A percentile compares a stretch with the other conserved stretches of the same genome.
Conservation (phyloP, 2,113 vertebrate species). For the Merops nubicus region DNA sequence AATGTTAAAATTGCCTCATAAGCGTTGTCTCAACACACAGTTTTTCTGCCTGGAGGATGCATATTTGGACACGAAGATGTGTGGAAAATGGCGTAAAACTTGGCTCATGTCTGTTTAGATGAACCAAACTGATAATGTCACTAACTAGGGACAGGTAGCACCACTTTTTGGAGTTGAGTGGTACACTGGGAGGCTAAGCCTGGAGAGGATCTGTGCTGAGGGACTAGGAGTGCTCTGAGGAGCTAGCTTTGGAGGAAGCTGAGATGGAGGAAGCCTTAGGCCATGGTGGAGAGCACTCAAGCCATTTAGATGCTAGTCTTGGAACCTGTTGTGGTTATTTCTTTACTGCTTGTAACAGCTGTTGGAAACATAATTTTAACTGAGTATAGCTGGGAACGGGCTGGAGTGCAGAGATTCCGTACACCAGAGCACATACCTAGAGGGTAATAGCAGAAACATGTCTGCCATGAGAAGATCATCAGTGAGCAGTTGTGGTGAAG, state of each 20-base stretch:
- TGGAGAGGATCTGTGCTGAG: neutral
- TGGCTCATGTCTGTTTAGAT: neutral
- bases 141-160: neutral
- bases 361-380: too few species aligned
- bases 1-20: neutral
- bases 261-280: neutral
- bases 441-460: neutral
- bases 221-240: neutral
- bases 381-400: neutral
- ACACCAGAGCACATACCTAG: neutral
- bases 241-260: rapidly evolving
- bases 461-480: neutral
- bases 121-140: neutral
- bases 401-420: neutral
- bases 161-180: neutral
- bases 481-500: rapidly evolving
- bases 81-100: neutral
- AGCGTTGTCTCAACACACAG: neutral
- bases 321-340: neutral
- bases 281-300: neutral
- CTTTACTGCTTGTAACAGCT: neutral
- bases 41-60: rapidly evolving
- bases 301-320: neutral
- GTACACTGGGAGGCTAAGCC: neutral
- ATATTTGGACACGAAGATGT: neutral